phyloP scores from a whole-genome alignment of 1,140 invertebrate genomes.

The Halesus radiatus region DNA sequence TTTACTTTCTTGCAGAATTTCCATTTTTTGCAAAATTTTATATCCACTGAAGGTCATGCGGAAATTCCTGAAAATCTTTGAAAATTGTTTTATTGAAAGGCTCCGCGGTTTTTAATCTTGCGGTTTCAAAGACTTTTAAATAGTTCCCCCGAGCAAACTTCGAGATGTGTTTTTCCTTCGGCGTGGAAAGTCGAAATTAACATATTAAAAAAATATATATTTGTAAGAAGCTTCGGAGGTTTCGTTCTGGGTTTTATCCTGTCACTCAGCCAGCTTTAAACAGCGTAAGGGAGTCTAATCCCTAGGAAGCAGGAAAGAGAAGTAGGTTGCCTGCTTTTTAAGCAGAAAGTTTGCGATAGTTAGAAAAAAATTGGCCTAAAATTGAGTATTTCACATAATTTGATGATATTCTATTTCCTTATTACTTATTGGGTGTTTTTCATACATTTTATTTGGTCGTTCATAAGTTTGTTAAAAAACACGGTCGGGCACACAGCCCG shows the following conservation, averaged over 20 bases:
- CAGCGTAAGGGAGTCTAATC: neutral
- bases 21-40: too few species aligned
- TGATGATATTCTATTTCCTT: too few species aligned
- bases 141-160: neutral
- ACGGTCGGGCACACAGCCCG: too few species aligned
- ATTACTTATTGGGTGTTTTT: too few species aligned
- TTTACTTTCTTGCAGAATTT: too few species aligned
- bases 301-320: neutral
- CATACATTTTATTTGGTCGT: too few species aligned
- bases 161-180: neutral
- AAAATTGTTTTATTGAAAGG: constrained; percentile 3
- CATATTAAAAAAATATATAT: neutral
- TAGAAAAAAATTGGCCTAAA: too few species aligned
- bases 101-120: neutral
- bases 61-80: too few species aligned
- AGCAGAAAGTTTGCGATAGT: neutral
- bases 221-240: neutral
- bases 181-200: constrained; percentile 1
- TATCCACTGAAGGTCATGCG: too few species aligned
- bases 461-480: too few species aligned
- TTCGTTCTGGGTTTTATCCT: neutral
- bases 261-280: neutral
- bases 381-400: too few species aligned
- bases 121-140: neutral
- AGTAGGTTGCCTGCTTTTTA: neutral